Conservation (phyloP, 2,797 vertebrate genomes). For the Liasis olivaceus region DNA sequence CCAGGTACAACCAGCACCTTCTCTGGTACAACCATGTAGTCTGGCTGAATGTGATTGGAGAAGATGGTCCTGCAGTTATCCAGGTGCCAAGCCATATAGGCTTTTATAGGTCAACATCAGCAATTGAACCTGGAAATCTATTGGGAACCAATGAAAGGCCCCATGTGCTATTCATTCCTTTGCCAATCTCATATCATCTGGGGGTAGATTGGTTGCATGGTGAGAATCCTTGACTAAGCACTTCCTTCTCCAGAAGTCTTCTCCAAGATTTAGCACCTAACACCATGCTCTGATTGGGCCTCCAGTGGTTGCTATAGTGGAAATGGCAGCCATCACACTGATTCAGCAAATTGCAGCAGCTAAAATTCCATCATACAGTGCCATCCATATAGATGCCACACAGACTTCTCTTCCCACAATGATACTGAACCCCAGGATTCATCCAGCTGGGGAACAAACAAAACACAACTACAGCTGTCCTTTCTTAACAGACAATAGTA, state of each 20-base stretch:
- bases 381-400: no score
- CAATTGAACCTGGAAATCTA: background rate
- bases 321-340: no score
- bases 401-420: background rate
- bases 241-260: background rate
- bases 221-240: background rate
- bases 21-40: background rate
- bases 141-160: background rate
- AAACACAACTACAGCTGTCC: background rate
- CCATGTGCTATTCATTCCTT: background rate
- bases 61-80: background rate
- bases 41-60: background rate
- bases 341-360: no score
- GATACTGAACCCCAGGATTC: background rate
- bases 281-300: background rate
- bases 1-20: background rate
- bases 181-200: background rate
- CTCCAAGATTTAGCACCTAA: background rate
- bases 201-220: background rate
- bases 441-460: background rate
- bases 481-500: background rate
- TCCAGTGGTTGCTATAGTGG: background rate
- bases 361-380: no score
- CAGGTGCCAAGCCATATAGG: background rate
- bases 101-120: background rate